Base-by-base conservation (phyloP, 2,888 invertebrate species). In the Anoncus sp. region DNA sequence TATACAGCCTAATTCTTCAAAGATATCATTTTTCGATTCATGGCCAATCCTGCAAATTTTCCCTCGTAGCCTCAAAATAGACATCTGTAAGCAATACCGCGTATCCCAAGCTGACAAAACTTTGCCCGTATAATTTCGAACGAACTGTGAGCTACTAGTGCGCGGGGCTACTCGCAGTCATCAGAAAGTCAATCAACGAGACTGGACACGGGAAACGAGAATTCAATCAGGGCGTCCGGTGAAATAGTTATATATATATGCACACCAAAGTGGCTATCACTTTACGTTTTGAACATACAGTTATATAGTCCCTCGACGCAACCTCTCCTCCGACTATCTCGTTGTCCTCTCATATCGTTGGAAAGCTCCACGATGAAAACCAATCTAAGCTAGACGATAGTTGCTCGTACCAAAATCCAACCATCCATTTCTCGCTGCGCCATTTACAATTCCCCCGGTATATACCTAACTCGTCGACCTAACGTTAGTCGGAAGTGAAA, bases 141-240 rank as follows among this genome's bases (percentile, higher is more conserved):
- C 31, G 27, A 62, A 55, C 18, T 20, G 47, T 27, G 47, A 43
- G 14, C 12, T 43, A n/a, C n/a, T n/a, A n/a, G n/a, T n/a, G n/a
- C n/a, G n/a, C n/a, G n/a, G n/a, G n/a, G n/a, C n/a, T n/a, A n/a
- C n/a, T n/a, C n/a, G 24, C 51, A 47, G 45, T 76, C 51, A 72
- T 73, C 67, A 43, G 73, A 57, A 67, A 73, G 77, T 57, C 77
- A 73, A 77, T 77, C 77, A 73, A 67, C 59, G 66, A 18, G 40
- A 20, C 53, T 47, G 67, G 67, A 73, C 73, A 63, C 62, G 67
- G 18, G 55, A 63, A 55, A 45, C 53, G 59, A 57, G 67, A 62
- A 62, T 73, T 67, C 67, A 27, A 73, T 62, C 47, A 73, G 38
- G 27, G 66, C 47, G 12, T 24, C 22, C 55, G 31, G 27, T 60